These are phyloP conservation scores for Cylas formicarius DNA, from an alignment of 1,140 invertebrate genomes.

Conservation along the genomic window DNA sequence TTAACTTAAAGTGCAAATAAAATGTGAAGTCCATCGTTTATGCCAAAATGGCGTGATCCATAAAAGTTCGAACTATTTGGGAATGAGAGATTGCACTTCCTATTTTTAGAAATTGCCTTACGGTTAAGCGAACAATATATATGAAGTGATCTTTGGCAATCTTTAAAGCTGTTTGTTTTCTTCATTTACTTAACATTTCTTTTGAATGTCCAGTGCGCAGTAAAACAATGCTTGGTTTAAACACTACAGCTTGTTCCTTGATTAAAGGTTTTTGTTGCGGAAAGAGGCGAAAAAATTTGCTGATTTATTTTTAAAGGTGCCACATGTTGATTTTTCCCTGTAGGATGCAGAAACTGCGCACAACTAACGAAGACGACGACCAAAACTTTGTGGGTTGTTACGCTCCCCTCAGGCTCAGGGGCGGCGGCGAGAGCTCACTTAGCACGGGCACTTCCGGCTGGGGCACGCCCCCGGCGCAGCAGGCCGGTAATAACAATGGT, in stretches of 20 bases:
- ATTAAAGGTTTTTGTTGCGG: no score
- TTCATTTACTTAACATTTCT: not conserved
- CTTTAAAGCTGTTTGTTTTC: not conserved
- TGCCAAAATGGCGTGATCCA: no score
- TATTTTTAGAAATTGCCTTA: no score
- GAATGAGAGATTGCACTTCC: no score
- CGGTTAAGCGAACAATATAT: no score
- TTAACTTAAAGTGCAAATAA: no score
- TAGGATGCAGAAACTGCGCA: constrained; percentile 13
- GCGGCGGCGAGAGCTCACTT: constrained; percentile 71
- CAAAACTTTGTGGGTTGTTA: constrained; percentile 53
- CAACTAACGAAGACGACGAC: constrained; percentile 20
- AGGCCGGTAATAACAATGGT: constrained; percentile 55
- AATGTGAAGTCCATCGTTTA: no score
- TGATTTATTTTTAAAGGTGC: no score
- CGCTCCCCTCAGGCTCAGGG: constrained; percentile 53
- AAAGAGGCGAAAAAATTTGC: no score
- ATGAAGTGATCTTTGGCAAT: no score
- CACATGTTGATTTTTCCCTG: constrained; percentile 6
- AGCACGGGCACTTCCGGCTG: constrained; percentile 66
- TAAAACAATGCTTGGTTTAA: not conserved
- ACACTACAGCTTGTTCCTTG: no score
- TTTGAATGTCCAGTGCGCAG: not conserved
- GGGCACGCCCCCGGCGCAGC: constrained; percentile 61
- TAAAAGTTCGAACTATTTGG: no score